phyloP scores from a whole-genome alignment of 2,113 vertebrate genomes.

The Sterrhoptilus dennistouni region DNA sequence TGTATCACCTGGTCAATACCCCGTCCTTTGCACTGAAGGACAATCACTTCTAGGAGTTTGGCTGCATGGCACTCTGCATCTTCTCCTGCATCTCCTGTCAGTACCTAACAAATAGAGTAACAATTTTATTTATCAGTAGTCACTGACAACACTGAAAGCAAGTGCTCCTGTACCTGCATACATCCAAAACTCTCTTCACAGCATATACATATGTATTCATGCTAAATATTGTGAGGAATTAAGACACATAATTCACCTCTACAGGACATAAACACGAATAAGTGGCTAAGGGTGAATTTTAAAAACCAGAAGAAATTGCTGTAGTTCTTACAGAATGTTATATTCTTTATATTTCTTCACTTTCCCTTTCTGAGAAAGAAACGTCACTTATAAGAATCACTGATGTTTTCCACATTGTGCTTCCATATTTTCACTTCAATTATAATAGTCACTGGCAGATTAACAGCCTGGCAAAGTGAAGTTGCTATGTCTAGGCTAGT shows the following conservation, averaged over 20 bases:
- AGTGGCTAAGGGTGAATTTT: not conserved
- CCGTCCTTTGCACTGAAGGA: slow-evolving; percentile 92
- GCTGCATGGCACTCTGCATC: slow-evolving; percentile 96
- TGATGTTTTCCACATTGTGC: not conserved
- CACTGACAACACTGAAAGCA: not conserved
- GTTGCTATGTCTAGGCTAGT: not conserved
- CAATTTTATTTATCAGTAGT: not conserved
- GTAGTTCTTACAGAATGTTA: not conserved
- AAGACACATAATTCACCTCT: not conserved
- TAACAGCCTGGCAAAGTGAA: not conserved
- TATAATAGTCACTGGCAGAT: not conserved
- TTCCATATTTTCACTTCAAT: not conserved
- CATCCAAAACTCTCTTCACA: not conserved
- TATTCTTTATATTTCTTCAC: not conserved
- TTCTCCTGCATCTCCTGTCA: slow-evolving; percentile 90
- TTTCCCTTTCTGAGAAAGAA: not conserved
- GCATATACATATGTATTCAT: not conserved
- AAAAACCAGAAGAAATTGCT: not conserved
- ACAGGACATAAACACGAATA: not conserved
- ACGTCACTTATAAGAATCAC: not conserved
- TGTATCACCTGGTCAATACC: slow-evolving; percentile 91
- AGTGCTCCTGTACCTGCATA: not conserved
- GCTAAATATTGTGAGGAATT: not conserved
- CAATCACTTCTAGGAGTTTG: slow-evolving; percentile 94
- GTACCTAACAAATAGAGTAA: slow-evolving; percentile 74